A percentile compares a stretch with the other conserved stretches of the same genome.
These are phyloP conservation scores for Germaria angustata DNA, from an alignment of 2,888 invertebrate species.

Conservation along the genomic window DNA sequence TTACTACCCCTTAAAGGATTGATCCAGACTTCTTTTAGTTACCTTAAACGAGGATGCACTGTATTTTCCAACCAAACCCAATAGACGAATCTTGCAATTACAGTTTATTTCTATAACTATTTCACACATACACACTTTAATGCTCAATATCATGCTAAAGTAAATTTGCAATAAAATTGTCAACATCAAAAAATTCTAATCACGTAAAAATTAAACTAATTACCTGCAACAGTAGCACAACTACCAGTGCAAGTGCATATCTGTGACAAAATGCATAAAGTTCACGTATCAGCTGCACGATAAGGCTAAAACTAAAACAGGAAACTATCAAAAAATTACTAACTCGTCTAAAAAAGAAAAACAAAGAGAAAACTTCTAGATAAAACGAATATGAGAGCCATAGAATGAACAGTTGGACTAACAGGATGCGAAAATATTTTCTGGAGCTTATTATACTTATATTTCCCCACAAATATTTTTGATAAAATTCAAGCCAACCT, in stretches of 20 bases:
- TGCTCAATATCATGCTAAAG: too few relatives aligned
- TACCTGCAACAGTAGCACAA: slow-evolving; percentile 50
- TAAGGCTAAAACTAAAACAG: slow-evolving; percentile 42
- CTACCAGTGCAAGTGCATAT: background rate
- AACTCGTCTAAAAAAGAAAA: background rate
- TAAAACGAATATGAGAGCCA: background rate
- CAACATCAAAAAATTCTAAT: slow-evolving; percentile 42
- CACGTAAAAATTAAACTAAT: slow-evolving; percentile 64
- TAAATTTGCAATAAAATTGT: too few relatives aligned
- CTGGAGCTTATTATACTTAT: background rate
- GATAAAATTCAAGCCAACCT: background rate
- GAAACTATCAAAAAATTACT: background rate
- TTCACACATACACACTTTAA: too few relatives aligned
- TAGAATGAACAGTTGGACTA: background rate
- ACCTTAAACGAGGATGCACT: too few relatives aligned
- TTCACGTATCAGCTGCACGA: slow-evolving; percentile 60
- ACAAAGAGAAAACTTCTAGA: background rate
- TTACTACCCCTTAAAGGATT: too few relatives aligned
- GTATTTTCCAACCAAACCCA: too few relatives aligned
- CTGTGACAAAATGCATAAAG: slow-evolving; percentile 54
- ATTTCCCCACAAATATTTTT: background rate
- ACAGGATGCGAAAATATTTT: background rate
- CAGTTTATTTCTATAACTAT: too few relatives aligned
- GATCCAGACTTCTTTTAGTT: too few relatives aligned
- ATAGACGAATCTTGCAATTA: too few relatives aligned